Conservation (phyloP, 23 tunicate species). For the Phallusia fumigata region DNA sequence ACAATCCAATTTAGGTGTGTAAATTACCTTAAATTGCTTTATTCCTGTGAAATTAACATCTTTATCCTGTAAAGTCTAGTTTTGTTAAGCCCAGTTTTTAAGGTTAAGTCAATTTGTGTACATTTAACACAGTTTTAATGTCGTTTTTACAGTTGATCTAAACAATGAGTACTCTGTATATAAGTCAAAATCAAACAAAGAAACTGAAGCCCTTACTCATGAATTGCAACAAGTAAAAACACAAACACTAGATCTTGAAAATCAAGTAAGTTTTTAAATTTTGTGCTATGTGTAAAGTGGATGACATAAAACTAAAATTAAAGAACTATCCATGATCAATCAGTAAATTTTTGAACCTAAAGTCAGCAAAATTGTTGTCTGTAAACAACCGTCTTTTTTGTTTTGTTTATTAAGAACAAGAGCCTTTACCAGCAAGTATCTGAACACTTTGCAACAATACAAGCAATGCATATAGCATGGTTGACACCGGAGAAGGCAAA, state of each 20-base stretch:
- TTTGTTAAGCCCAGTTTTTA: no score
- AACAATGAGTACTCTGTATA: not conserved
- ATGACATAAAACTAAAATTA: no score
- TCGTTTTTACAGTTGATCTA: not conserved
- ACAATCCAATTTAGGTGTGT: no score
- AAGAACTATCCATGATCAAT: no score
- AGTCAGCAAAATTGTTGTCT: no score
- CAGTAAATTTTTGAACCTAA: no score
- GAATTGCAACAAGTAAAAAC: not conserved
- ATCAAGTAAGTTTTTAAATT: not conserved
- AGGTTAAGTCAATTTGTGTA: no score
- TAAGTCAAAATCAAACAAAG: not conserved
- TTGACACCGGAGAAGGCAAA: not conserved
- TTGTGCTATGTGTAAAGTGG: no score
- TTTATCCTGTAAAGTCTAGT: no score
- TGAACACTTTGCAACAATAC: not conserved
- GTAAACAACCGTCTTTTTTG: not conserved
- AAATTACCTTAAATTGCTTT: no score
- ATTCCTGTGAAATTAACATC: no score
- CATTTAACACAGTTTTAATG: no score
- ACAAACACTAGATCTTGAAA: not conserved
- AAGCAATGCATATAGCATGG: not conserved
- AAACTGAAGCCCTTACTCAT: not conserved
- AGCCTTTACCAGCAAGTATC: not conserved
- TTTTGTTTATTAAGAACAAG: not conserved